A percentile compares a stretch with the other conserved stretches of the same genome.
Conservation (phyloP, 2,113 vertebrate genomes). For the Solenodon paradoxus region DNA sequence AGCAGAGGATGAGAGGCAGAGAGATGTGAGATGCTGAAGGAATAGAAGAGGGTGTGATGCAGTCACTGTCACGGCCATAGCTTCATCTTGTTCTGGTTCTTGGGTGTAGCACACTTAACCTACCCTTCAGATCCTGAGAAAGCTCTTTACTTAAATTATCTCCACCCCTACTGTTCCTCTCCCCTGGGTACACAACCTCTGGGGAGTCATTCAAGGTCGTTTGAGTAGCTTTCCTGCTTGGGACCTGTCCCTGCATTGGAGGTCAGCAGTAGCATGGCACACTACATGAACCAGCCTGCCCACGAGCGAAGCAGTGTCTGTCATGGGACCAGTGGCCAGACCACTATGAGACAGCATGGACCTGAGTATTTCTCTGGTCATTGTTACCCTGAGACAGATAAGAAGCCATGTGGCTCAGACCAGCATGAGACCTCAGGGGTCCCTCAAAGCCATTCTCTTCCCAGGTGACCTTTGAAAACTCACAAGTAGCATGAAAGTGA, state of each 20-base stretch:
- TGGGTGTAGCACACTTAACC: background rate
- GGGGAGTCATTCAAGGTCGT: background rate
- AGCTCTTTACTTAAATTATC: background rate
- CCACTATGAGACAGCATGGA: no score
- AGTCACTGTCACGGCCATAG: no score
- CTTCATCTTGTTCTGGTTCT: fast-evolving
- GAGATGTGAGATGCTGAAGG: background rate
- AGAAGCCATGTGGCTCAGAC: background rate
- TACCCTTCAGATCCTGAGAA: background rate
- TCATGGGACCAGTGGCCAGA: no score
- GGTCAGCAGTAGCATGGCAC: background rate
- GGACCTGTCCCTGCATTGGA: background rate
- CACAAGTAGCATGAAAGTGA: background rate
- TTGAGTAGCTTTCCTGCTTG: background rate
- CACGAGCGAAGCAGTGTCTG: no score
- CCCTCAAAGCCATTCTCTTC: no score
- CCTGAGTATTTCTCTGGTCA: background rate
- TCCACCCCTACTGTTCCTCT: background rate
- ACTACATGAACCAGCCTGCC: no score
- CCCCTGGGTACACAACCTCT: fast-evolving
- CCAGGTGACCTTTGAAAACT: background rate
- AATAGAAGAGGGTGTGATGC: background rate
- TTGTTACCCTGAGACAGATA: background rate
- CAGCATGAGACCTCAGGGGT: background rate
- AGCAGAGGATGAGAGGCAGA: background rate